Percentiles rank a stretch among this genome's conserved stretches.
phyloP scores from a whole-genome alignment of 2,888 invertebrate species.

The Hyles lineata region DNA sequence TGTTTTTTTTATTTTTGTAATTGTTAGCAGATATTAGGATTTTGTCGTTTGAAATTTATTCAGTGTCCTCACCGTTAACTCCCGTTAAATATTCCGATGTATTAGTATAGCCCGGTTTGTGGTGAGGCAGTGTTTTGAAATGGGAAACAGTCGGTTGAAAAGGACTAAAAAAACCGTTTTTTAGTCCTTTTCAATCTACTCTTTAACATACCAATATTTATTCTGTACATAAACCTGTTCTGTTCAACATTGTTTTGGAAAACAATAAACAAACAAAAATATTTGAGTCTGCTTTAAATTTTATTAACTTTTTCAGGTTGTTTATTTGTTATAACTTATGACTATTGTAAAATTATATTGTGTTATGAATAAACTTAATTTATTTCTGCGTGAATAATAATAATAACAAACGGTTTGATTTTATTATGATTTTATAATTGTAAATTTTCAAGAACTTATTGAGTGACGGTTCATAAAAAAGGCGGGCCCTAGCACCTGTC shows the following conservation, averaged over 20 bases:
- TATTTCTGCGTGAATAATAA: too few species aligned
- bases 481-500: too few species aligned
- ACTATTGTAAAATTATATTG: neutral
- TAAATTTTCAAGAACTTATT: too few species aligned
- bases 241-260: constrained; percentile 10
- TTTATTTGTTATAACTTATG: neutral
- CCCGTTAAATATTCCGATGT: constrained; percentile 12
- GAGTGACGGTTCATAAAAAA: too few species aligned
- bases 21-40: neutral
- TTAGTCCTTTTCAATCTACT: neutral
- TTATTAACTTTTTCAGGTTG: neutral
- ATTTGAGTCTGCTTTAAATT: neutral
- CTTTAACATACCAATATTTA: constrained; percentile 5
- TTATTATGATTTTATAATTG: too few species aligned
- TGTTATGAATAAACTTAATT: neutral
- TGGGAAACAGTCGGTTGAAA: neutral
- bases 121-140: neutral
- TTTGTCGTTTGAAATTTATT: constrained; percentile 3
- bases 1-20: constrained; percentile 9
- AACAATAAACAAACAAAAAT: constrained; percentile 10
- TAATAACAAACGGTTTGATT: too few species aligned
- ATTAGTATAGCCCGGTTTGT: neutral
- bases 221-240: constrained; percentile 7
- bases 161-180: too few species aligned
- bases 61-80: neutral